Evolutionary conservation across 2,797 vertebrate species (phyloP).

Genomic region (Lacerta viridis): DNA sequence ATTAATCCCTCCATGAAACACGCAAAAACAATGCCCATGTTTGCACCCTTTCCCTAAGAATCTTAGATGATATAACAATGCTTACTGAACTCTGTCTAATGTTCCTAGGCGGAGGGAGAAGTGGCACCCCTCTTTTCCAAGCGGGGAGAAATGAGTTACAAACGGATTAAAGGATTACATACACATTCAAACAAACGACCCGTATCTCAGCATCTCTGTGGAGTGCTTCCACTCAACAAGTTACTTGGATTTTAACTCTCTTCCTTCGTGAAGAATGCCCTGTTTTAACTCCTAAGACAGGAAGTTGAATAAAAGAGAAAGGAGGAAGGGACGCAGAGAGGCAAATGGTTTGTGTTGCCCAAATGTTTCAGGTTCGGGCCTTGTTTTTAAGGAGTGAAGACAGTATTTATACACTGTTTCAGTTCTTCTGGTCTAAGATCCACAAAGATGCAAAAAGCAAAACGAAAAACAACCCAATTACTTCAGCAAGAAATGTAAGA

Average conservation of each 20-base stretch:
- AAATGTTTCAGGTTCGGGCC: background rate
- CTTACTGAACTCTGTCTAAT: conserved; percentile 22
- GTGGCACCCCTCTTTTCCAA: background rate
- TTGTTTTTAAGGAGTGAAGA: background rate
- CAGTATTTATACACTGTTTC: background rate
- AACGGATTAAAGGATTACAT: background rate
- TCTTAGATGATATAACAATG: background rate
- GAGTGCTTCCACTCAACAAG: background rate
- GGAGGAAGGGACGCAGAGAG: background rate
- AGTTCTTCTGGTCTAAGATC: background rate
- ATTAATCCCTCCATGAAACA: conserved; percentile 43
- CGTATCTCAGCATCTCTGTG: background rate
- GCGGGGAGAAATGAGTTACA: background rate
- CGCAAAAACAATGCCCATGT: conserved; percentile 17
- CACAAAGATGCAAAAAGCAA: fast-evolving
- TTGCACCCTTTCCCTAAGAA: background rate
- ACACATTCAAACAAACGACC: conserved; percentile 13
- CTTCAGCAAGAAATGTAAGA: conserved; percentile 18
- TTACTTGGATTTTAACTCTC: background rate
- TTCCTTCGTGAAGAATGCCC: background rate
- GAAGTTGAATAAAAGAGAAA: background rate
- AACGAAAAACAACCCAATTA: background rate
- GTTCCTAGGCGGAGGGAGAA: background rate
- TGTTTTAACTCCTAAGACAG: background rate
- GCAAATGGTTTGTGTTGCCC: background rate